A percentile compares a stretch with the other conserved stretches of the same genome.
Conservation (phyloP, 2,113 vertebrate genomes). For the Amazona guildingii region DNA sequence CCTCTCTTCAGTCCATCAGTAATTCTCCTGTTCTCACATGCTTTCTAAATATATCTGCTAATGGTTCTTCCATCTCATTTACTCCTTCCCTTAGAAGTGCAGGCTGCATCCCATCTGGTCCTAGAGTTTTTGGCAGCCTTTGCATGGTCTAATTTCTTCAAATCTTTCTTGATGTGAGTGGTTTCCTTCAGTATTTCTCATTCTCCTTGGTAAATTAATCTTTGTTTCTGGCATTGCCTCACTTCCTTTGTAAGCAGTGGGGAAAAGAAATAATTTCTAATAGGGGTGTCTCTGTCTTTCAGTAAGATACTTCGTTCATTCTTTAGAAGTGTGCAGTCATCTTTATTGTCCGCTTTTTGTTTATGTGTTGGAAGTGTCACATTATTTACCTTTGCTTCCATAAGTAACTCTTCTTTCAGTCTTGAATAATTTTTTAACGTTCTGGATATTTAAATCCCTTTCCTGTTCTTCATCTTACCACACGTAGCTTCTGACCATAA, state of each 20-base stretch:
- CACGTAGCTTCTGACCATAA: neutral
- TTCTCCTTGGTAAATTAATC: neutral
- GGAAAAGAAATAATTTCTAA: neutral
- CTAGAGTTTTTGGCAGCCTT: conserved; percentile 23
- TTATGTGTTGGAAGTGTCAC: neutral
- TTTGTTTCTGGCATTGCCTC: neutral
- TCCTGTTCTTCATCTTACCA: neutral
- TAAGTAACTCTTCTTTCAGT: neutral
- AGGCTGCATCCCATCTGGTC: conserved; percentile 30
- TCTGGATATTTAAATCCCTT: neutral
- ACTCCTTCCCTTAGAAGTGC: neutral
- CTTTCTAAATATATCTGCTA: conserved; percentile 23
- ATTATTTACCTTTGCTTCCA: neutral
- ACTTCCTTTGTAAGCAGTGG: neutral
- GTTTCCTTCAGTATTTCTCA: conserved; percentile 32
- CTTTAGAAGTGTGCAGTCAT: neutral
- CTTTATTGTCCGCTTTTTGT: neutral
- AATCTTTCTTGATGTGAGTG: neutral
- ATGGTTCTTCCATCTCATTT: conserved; percentile 7
- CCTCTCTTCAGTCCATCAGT: neutral
- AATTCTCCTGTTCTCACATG: neutral
- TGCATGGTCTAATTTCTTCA: neutral
- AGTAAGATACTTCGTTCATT: neutral
- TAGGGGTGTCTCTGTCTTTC: neutral
- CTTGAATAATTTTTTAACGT: neutral